Conservation (phyloP, 2,113 vertebrate species). For the Ondatra zibethicus region DNA sequence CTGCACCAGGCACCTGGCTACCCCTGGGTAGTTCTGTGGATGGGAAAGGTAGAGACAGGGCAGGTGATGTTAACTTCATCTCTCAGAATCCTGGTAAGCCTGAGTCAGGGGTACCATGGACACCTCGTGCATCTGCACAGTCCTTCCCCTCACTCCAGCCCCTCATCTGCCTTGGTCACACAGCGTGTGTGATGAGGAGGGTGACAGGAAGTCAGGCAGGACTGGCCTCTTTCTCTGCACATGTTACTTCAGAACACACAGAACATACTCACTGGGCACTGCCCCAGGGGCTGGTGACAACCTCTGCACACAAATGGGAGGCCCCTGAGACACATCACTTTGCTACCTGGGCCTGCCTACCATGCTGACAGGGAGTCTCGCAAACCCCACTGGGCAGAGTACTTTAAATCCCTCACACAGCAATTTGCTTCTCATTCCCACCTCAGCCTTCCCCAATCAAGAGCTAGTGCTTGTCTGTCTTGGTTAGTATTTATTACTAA, state of each 20-base stretch:
- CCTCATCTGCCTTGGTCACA: no score
- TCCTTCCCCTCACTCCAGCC: background rate
- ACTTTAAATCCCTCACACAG: conserved; percentile 54
- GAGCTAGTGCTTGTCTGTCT: conserved; percentile 78
- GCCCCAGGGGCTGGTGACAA: accelerated
- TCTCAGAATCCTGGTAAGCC: background rate
- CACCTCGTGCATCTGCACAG: accelerated
- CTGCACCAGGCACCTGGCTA: background rate
- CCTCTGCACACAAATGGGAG: accelerated
- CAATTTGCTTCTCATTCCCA: conserved; percentile 71
- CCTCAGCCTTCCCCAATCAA: conserved; percentile 67
- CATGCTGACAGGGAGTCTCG: background rate
- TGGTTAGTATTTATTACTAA: conserved; percentile 76
- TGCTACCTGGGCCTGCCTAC: background rate
- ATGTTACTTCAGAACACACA: accelerated
- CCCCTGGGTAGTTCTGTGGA: background rate
- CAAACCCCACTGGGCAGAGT: conserved; percentile 52
- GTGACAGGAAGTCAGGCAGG: accelerated
- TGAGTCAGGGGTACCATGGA: accelerated
- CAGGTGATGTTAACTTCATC: accelerated
- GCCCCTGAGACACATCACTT: accelerated
- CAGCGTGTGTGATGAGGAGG: background rate
- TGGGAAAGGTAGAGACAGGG: background rate
- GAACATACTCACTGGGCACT: accelerated
- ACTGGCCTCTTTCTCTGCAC: no score